A percentile compares a stretch with the other conserved stretches of the same genome.
phyloP scores from a whole-genome alignment of 2,888 invertebrate genomes.

The Drosophila vallismaia region DNA sequence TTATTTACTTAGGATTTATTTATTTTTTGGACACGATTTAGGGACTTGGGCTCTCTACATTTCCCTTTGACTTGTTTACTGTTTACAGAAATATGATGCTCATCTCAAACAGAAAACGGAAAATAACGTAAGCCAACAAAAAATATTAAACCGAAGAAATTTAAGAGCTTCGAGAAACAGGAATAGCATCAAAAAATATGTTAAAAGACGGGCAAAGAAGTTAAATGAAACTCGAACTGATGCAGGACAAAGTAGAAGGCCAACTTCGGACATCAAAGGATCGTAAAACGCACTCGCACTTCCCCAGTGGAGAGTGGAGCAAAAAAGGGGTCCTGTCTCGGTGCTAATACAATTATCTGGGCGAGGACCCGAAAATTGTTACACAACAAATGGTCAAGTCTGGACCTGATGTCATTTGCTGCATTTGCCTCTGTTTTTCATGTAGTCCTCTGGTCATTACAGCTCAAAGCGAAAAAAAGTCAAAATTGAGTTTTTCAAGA shows the following conservation, averaged over 20 bases:
- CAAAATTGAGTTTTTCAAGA: conserved; percentile 11
- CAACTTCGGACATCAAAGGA: conserved; percentile 34
- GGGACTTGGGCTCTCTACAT: conserved; percentile 37
- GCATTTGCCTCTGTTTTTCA: conserved; percentile 61
- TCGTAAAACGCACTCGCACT: conserved; percentile 39
- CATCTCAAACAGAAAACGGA: conserved; percentile 5
- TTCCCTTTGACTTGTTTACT: conserved; percentile 62
- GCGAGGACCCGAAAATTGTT: conserved; percentile 19
- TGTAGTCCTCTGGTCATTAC: conserved; percentile 63
- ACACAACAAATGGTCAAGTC: conserved; percentile 62
- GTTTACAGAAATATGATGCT: conserved; percentile 61
- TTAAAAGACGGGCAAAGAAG: conserved; percentile 32
- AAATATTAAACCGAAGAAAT: conserved; percentile 30
- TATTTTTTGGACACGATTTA: conserved; percentile 13
- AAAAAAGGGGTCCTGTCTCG: conserved; percentile 38
- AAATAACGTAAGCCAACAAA: conserved; percentile 30
- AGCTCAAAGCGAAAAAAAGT: conserved; percentile 28
- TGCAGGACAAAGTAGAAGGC: conserved; percentile 27
- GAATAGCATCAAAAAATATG: conserved; percentile 1
- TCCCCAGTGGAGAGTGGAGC: not conserved
- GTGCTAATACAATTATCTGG: conserved; percentile 71
- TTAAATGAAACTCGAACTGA: conserved; percentile 1
- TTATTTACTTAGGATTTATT: conserved; percentile 62
- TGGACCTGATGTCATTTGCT: conserved; percentile 66
- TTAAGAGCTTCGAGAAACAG: conserved; percentile 55